A percentile compares a stretch with the other conserved stretches of the same genome.
Evolutionary conservation across 2,797 vertebrate species (phyloP).

Genomic region (Erethizon dorsatum): DNA sequence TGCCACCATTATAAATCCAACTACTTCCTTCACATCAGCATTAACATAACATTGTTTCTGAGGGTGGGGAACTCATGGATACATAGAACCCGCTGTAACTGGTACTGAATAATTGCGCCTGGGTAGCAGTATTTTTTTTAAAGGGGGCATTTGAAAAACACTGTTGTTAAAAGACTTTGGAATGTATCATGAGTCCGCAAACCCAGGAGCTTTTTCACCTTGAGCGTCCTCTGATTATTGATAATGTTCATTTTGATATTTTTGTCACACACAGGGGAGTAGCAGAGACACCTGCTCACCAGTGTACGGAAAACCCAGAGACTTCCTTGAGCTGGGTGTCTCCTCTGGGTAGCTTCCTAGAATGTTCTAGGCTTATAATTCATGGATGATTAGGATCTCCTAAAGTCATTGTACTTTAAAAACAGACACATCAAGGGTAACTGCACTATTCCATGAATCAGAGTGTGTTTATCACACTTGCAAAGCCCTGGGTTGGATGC

Average conservation of each 20-base stretch:
- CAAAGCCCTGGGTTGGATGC: neutral
- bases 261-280: neutral
- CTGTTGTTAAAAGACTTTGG: neutral
- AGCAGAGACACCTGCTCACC: neutral
- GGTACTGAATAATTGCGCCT: neutral
- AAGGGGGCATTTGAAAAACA: neutral
- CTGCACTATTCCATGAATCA: neutral
- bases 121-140: neutral
- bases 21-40: neutral
- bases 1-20: neutral
- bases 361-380: neutral
- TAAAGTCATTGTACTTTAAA: conserved; percentile 16
- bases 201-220: neutral
- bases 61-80: neutral
- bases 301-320: neutral
- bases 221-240: neutral
- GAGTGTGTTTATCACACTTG: neutral
- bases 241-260: neutral
- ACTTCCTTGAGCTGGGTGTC: conserved; percentile 5
- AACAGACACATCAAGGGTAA: neutral
- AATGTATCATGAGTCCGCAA: neutral
- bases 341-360: neutral
- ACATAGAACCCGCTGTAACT: neutral
- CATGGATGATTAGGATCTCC: neutral
- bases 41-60: neutral